Base-by-base conservation (phyloP, 2,888 invertebrate species). In the Coelogynopora nodosa region DNA sequence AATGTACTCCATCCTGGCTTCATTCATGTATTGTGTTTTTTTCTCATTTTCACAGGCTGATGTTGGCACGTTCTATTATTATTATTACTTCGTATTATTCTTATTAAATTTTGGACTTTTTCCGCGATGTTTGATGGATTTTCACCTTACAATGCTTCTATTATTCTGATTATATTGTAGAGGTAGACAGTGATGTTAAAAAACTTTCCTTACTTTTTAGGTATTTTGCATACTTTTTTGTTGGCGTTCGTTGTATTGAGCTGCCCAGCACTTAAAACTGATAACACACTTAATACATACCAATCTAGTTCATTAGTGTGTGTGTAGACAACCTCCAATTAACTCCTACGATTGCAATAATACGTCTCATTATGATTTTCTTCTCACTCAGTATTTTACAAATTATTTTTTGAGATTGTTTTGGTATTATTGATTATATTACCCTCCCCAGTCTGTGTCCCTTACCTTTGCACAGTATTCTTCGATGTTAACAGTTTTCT, bases 1-100 rank as follows among this genome's bases (percentile, higher is more conserved):
- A 74, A 23, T 74, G 27, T 74, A 26, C 5, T 74, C 74, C 27
- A n/a, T 74, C 74, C 27, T 74, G 74, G 74, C 74, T 74, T 74
- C 23, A 23, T 74, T 74, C 74, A 74, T 74, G 74, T 74, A 74
- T 74, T 74, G 74, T 74, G 74, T 74, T 74, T 74, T n/a, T 74
- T 74, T 74, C 74, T 74, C 74, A 74, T 74, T 74, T 74, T 23
- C 74, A 74, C 74, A 13, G 74, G 74, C 74, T 74, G 74, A 74
- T 74, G 74, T 74, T 74, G 74, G 74, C 74, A 74, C 74, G 74
- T 74, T 74, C 74, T 74, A 74, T 74, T 74, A 74, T 74, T 74
- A 74, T 74, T 74, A 74, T 74, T 74, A 74, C 74, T 74, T 74
- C 74, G 74, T 74, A 74, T 74, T 74, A 74, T 74, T 74, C 74